A percentile compares a stretch with the other conserved stretches of the same genome.
Conservation (phyloP, 2,888 invertebrate species). For the Archips xylosteana region DNA sequence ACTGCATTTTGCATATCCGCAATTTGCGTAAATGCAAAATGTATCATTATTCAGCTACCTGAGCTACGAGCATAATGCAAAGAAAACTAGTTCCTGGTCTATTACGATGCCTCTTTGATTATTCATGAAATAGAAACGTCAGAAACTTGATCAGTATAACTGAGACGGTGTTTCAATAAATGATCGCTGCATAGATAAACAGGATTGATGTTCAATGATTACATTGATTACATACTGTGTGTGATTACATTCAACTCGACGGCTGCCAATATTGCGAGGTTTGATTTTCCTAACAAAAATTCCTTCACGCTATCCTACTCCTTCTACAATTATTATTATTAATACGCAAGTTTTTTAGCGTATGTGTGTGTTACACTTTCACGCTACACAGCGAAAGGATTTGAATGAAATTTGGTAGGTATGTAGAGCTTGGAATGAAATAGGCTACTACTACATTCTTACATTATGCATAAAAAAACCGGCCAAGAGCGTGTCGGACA, state of each 20-base stretch:
- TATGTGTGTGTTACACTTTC: no score
- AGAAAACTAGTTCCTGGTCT: constrained; percentile 29
- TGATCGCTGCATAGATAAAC: not conserved
- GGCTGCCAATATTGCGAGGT: not conserved
- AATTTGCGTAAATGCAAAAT: constrained; percentile 25
- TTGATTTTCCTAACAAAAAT: not conserved
- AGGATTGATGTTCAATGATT: not conserved
- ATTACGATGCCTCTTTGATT: constrained; percentile 34
- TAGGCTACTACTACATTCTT: no score
- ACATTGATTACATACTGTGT: no score
- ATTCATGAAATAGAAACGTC: constrained; percentile 43
- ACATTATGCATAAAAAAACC: no score
- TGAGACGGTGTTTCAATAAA: constrained; percentile 10
- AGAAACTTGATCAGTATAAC: constrained; percentile 34
- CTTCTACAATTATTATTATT: no score
- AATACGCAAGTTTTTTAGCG: no score
- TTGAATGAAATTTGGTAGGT: no score
- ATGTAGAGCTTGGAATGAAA: no score
- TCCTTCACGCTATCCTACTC: not conserved
- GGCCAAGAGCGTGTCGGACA: no score
- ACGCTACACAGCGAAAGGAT: no score
- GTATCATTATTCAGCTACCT: constrained; percentile 28
- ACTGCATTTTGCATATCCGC: constrained; percentile 23
- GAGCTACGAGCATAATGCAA: constrained; percentile 23
- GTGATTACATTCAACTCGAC: not conserved